These are phyloP conservation scores for Dorcus hopei DNA, from an alignment of 2,888 invertebrate genomes.

Conservation along the genomic window DNA sequence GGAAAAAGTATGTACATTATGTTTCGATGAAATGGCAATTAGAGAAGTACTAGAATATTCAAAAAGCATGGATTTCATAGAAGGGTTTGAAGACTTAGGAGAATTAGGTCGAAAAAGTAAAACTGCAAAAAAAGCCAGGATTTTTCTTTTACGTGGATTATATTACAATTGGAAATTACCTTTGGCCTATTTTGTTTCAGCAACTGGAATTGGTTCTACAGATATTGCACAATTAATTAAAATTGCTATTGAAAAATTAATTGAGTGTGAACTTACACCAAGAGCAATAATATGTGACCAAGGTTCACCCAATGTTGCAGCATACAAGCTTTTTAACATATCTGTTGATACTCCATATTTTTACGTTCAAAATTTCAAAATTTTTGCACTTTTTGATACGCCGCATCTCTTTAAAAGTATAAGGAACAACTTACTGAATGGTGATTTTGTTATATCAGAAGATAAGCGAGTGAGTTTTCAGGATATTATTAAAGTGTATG, in stretches of 20 bases:
- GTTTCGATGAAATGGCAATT: too few relatives aligned
- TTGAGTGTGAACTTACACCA: conserved; percentile 2
- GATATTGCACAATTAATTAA: background rate
- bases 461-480: conserved; percentile 4
- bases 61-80: conserved; percentile 11
- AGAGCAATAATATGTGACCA: conserved; percentile 8
- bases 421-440: conserved; percentile 6
- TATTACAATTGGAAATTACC: conserved; percentile 11
- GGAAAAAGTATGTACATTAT: too few relatives aligned
- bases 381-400: conserved; percentile 6
- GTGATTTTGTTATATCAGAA: background rate
- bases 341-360: conserved; percentile 5
- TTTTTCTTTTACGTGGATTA: conserved; percentile 8
- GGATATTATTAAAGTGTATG: background rate
- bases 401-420: conserved; percentile 11
- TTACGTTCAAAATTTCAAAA: background rate
- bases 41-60: background rate
- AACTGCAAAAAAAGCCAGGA: conserved; percentile 6
- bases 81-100: conserved; percentile 19
- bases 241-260: too few relatives aligned
- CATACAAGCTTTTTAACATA: conserved; percentile 2
- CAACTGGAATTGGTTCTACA: too few relatives aligned
- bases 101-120: conserved; percentile 3
- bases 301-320: conserved; percentile 9
- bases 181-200: conserved; percentile 3